These are phyloP conservation scores for Microhierax caerulescens DNA, from an alignment of 2,797 vertebrate species.

Conservation along the genomic window DNA sequence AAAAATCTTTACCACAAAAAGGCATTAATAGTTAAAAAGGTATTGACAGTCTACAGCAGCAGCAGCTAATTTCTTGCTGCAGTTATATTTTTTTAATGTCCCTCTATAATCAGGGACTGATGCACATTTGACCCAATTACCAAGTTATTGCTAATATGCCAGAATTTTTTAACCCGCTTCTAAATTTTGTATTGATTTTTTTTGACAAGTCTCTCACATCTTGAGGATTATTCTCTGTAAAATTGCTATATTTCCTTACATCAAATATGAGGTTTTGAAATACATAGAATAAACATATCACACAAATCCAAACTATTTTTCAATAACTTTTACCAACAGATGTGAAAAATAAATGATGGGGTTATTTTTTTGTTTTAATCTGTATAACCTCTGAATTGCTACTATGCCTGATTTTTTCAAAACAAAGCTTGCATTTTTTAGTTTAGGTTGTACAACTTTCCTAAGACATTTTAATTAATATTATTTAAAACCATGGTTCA, in stretches of 20 bases:
- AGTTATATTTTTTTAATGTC: not conserved
- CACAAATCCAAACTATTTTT: not conserved
- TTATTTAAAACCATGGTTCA: not conserved
- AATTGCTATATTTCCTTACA: not conserved
- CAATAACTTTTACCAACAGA: not conserved
- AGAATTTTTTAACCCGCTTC: not conserved
- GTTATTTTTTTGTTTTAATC: not conserved
- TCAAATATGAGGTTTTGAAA: not conserved
- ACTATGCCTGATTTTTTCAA: not conserved
- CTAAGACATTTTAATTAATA: not conserved
- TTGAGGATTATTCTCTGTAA: not conserved
- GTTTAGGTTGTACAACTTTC: not conserved
- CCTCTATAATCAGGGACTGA: not conserved
- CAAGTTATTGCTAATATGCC: not conserved
- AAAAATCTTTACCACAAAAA: not conserved
- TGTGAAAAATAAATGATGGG: not conserved
- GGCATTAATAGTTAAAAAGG: not conserved
- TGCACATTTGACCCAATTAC: not conserved
- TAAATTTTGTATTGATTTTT: not conserved
- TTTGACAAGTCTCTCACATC: not conserved
- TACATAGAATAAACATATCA: not conserved
- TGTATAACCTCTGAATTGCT: fast-evolving
- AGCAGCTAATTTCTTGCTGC: not conserved
- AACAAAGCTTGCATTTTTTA: not conserved
- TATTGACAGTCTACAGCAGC: not conserved